A percentile compares a stretch with the other conserved stretches of the same genome.
Conservation (phyloP, 2,888 invertebrate genomes). For the Nasonovia ribisnigri region DNA sequence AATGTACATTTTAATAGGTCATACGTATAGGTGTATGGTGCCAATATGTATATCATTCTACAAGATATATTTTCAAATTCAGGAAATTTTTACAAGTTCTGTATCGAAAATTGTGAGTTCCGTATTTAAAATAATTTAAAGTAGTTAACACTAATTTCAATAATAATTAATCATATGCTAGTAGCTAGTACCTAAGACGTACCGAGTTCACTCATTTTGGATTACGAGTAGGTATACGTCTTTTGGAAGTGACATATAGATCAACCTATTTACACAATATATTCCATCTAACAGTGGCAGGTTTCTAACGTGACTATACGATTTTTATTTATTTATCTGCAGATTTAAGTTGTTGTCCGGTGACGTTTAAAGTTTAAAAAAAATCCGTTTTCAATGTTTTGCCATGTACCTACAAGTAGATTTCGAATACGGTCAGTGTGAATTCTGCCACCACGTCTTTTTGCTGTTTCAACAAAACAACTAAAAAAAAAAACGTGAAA, state of each 20-base stretch:
- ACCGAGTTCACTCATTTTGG: neutral
- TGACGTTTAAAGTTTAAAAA: neutral
- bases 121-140: neutral
- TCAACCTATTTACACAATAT: neutral
- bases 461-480: neutral
- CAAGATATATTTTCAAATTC: neutral
- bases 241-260: neutral
- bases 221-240: neutral
- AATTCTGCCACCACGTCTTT: neutral
- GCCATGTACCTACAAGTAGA: neutral
- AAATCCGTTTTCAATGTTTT: neutral
- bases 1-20: neutral
- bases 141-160: neutral
- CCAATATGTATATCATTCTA: neutral
- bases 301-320: conserved; percentile 18
- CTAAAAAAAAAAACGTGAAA: neutral
- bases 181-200: neutral
- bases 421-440: neutral
- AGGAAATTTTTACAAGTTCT: neutral
- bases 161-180: neutral
- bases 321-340: conserved; percentile 1
- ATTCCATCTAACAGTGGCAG: neutral
- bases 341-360: neutral
- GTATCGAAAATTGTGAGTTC: neutral
- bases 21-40: neutral